phyloP scores from a whole-genome alignment of 1,140 invertebrate species.

The Linepithema humile region DNA sequence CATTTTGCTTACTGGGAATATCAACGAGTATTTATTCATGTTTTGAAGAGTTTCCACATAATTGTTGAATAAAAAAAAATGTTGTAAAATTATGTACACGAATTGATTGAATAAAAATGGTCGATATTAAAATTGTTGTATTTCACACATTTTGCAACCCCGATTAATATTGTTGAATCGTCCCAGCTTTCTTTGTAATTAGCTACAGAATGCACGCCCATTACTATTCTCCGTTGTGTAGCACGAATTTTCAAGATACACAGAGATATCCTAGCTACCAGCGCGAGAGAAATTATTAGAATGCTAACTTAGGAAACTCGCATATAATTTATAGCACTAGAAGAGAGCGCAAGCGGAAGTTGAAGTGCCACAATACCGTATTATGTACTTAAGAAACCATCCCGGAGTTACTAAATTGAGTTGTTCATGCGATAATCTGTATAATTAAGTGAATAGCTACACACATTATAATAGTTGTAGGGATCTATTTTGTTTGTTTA shows the following conservation, averaged over 20 bases:
- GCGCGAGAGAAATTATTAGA: constrained; percentile 36
- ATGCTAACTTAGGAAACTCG: constrained; percentile 40
- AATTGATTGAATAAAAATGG: constrained; percentile 11
- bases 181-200: background rate
- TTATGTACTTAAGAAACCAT: constrained; percentile 48
- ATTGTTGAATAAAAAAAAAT: constrained; percentile 5
- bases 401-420: constrained; percentile 19
- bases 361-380: constrained; percentile 18
- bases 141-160: background rate
- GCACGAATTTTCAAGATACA: constrained; percentile 39
- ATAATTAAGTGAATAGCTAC: constrained; percentile 4
- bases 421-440: constrained; percentile 31
- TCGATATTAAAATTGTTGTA: background rate
- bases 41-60: background rate
- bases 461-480: constrained; percentile 1
- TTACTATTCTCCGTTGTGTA: background rate
- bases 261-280: background rate
- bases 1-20: background rate
- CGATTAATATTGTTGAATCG: no score
- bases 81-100: background rate
- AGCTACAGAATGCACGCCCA: background rate
- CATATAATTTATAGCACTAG: constrained; percentile 38
- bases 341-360: constrained; percentile 23
- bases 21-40: background rate
- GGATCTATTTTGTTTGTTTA: no score